phyloP scores from a whole-genome alignment of 2,113 vertebrate species.

The Apeltes quadracus region DNA sequence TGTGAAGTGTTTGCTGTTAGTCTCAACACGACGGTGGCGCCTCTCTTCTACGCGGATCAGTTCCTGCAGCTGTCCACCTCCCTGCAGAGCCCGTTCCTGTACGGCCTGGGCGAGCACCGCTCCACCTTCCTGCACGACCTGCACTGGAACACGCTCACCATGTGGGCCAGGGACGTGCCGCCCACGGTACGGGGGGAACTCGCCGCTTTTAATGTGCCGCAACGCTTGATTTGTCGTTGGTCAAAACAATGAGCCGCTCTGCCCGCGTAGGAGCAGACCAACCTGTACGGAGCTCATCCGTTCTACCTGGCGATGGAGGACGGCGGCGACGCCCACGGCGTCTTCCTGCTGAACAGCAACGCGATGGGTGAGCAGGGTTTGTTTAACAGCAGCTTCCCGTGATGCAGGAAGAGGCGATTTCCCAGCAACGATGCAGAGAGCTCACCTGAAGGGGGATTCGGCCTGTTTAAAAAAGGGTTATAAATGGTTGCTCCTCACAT shows the following conservation, averaged over 20 bases:
- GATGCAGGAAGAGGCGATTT: not conserved
- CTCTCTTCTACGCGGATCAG: conserved; percentile 88
- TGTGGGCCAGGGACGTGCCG: conserved; percentile 89
- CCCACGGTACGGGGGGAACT: conserved; percentile 77
- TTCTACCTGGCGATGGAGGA: conserved; percentile 89
- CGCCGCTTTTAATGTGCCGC: no score
- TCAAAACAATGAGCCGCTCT: not conserved
- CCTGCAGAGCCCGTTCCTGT: conserved; percentile 81
- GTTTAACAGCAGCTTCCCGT: not conserved
- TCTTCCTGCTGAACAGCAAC: conserved; percentile 92
- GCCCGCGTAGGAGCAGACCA: conserved; percentile 80
- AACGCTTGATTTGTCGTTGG: no score
- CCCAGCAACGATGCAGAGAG: not conserved
- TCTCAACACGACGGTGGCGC: conserved; percentile 86
- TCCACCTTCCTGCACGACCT: conserved; percentile 83
- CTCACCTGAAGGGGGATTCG: not conserved
- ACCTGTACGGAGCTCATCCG: conserved; percentile 89
- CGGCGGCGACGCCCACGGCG: conserved; percentile 83
- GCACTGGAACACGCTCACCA: conserved; percentile 87
- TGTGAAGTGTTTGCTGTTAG: conserved; percentile 53
- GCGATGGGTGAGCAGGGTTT: conserved; percentile 78
- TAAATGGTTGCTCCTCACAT: no score
- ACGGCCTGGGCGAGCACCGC: conserved; percentile 88
- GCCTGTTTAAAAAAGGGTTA: no score
- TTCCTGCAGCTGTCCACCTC: conserved; percentile 88